phyloP scores from a whole-genome alignment of 1,140 invertebrate species.

The Wiebesia pumilae region DNA sequence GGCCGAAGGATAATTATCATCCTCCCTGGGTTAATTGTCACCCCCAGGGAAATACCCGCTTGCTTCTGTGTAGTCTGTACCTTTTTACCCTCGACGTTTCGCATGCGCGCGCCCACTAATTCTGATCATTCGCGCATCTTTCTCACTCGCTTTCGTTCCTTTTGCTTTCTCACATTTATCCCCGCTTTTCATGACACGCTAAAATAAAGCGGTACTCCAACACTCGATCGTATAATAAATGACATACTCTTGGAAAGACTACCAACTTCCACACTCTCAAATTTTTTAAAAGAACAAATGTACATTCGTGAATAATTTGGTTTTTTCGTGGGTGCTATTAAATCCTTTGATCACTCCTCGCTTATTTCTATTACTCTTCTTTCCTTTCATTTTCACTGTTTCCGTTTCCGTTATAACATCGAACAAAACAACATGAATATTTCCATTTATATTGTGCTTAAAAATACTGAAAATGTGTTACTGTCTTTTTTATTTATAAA shows the following conservation, averaged over 20 bases:
- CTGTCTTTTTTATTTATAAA: too few relatives aligned
- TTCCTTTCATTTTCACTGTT: not conserved
- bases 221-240: conserved; percentile 28
- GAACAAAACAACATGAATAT: not conserved
- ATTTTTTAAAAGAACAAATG: conserved; percentile 6
- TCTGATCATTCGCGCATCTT: conserved; percentile 28
- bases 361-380: not conserved
- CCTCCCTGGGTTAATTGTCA: conserved; percentile 50
- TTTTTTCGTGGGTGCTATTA: not conserved
- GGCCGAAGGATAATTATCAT: conserved; percentile 50
- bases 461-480: too few relatives aligned
- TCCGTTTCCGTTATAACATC: not conserved
- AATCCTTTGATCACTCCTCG: not conserved
- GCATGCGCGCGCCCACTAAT: conserved; percentile 22
- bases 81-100: conserved; percentile 14
- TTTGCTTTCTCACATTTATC: not conserved
- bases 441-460: too few relatives aligned
- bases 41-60: conserved; percentile 31
- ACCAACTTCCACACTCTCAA: not conserved
- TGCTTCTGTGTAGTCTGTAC: conserved; percentile 14
- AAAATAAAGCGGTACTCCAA: conserved; percentile 8
- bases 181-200: conserved; percentile 25
- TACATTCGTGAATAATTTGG: conserved; percentile 8
- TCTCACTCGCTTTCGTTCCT: conserved; percentile 21
- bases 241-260: not conserved